Base-by-base conservation (phyloP, 1,140 invertebrate genomes). In the Trichonephila inaurata region DNA sequence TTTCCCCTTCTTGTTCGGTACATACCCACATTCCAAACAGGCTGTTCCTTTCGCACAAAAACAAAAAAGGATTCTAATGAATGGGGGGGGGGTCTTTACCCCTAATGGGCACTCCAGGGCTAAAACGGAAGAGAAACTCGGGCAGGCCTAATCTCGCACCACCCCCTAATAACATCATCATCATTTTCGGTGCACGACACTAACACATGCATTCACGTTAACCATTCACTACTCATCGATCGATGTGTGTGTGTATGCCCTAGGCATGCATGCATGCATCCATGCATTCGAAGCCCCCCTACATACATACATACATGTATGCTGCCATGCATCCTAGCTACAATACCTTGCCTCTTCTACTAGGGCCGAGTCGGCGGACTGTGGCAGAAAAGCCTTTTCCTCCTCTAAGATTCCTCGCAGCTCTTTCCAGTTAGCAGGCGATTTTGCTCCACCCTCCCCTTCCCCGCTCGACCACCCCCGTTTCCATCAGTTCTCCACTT, bases 401-500 rank as follows among this genome's bases (percentile, higher is more conserved):
- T 61, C 83, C 58, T 33, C 44, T 85, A 60, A 61, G 83, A 61
- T 51, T 77, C 72, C 72, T 77, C 72, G 72, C 72, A 21, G 33
- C 92, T 88, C 92, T 81, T 89, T 89, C 86, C 92, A 93, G 92
- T 93, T 93, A 93, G 92, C 92, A 85, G 92, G 86, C 92, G 92
- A 93, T 93, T 93, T 89, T 93, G 85, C 85, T 60, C 28, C 77
- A 44, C 19, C 21, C 58, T 12, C 72, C 62, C 7, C 62, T 81
- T 12, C 92, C 28, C 8, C 28, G 69, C 28, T 8, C 66, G 18
- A n/a, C 64, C 18, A 64, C 66, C 51, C 62, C 91, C 82, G 40
- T 64, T 51, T 64, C 92, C 86, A 89, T 89, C 86, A 89, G 92
- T 60, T 81, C 92, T 93, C 92, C 92, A 93, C 92, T 93, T 93